These are phyloP conservation scores for Petrolisthes cinctipes DNA, from an alignment of 2,888 invertebrate species.

Conservation along the genomic window DNA sequence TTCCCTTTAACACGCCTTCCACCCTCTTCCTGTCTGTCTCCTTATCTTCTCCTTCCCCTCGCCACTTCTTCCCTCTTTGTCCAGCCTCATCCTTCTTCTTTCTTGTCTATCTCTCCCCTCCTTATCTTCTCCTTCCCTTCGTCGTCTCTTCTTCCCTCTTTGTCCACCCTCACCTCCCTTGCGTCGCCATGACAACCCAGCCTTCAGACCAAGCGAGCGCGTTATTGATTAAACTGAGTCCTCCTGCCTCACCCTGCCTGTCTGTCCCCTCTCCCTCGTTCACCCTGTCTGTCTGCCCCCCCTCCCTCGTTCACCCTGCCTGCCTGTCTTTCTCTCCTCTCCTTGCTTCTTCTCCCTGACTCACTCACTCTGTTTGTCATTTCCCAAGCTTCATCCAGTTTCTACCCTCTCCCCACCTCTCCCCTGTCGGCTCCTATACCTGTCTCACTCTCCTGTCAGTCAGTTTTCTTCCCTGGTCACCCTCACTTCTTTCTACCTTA, in stretches of 20 bases:
- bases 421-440: not conserved
- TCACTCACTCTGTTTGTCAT: not conserved
- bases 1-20: not conserved
- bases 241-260: not conserved
- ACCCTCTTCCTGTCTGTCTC: not conserved
- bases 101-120: not conserved
- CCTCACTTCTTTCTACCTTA: not conserved
- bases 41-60: not conserved
- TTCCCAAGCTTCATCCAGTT: not conserved
- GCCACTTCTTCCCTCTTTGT: not conserved
- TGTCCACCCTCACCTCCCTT: constrained; percentile 13
- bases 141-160: not conserved
- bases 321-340: not conserved
- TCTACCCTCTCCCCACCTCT: not conserved
- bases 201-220: not conserved
- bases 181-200: constrained; percentile 16
- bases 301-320: not conserved
- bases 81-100: constrained; percentile 3
- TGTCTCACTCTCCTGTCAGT: not conserved
- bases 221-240: constrained; percentile 2
- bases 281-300: not conserved
- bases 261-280: not conserved
- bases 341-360: not conserved
- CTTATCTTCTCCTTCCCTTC: constrained; percentile 16
- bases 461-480: not conserved